Conservation (phyloP, 2,113 vertebrate species). For the Sebastes fasciatus region DNA sequence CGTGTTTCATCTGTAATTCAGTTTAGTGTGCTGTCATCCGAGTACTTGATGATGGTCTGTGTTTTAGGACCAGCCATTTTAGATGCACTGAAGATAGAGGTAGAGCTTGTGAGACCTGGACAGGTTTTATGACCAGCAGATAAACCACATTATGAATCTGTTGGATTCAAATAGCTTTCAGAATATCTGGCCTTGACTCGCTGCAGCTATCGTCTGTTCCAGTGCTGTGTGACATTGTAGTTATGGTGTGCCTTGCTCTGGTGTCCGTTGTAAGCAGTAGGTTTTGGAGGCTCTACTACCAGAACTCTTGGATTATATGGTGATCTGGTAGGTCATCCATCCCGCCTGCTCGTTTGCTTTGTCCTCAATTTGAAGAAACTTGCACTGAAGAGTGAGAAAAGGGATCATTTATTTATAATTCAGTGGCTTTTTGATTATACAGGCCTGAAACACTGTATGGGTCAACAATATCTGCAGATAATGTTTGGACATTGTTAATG, state of each 20-base stretch:
- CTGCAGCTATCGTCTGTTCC: conserved; percentile 40
- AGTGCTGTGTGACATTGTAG: conserved; percentile 47
- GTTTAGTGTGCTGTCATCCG: conserved; percentile 15
- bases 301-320: not conserved
- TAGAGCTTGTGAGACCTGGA: not conserved
- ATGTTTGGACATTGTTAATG: not conserved
- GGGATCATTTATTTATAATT: not conserved
- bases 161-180: conserved; percentile 15
- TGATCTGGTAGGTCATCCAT: not conserved
- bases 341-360: not conserved
- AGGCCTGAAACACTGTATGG: not conserved
- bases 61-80: conserved; percentile 18
- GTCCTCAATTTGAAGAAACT: not conserved
- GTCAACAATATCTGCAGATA: not conserved
- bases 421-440: not conserved
- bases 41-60: conserved; percentile 37
- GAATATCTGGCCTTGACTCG: conserved; percentile 28
- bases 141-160: not conserved
- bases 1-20: conserved; percentile 29
- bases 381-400: not conserved
- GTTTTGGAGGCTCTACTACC: conserved; percentile 29
- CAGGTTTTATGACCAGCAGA: conserved; percentile 15
- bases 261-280: conserved; percentile 28
- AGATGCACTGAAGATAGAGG: conserved; percentile 25
- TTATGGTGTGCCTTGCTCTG: conserved; percentile 62